Base-by-base conservation (phyloP, 2,113 vertebrate species). In the Heterotis niloticus region DNA sequence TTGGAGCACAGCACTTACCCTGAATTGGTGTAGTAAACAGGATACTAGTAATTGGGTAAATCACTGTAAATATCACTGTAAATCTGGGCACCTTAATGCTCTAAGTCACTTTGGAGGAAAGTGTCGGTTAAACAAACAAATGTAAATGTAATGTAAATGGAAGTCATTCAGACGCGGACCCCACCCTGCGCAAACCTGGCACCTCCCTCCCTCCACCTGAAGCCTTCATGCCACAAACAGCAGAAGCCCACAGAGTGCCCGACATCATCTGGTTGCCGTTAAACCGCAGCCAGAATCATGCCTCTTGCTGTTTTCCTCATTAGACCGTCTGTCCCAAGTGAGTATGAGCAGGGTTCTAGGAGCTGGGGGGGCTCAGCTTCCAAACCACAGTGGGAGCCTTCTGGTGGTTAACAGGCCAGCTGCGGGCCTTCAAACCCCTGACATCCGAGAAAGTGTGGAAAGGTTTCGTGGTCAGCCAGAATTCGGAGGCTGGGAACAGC, bases 251-350 rank as follows among this genome's bases (percentile, higher is more conserved):
- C 73, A 77, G 67, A 81, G 75, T 78, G 62, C 11, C 72, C 52
- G 4, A 54, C 44, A 56, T 82, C 88, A 92, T 89, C 89, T 91
- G 89, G 85, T 86, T 85, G 79, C 80, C 65, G 86, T 89, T 88
- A 91, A 79, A 70, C 81, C 60, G 62, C 78, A 65, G 80, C 83
- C 84, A 72, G 59, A 67, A 18, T 70, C 82, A 56, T 52, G 20
- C 29, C 1, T 81, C 62, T 82, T 67, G 78, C 85, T 87, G 81
- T 82, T 90, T 87, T 86, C 75, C 84, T 87, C 84, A 85, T 88
- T 84, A 88, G 78, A 67, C 78, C 85, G 69, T 60, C 69, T 65
- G 73, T 18, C 77, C 64, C 28, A 74, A 70, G 79, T 78, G 71
- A 64, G 65, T 34, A 59, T 64, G 69, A 69, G 10, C 54, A 10